Evolutionary conservation across 1,140 invertebrate species (phyloP).

Genomic region (Lasioglossum baleicum): DNA sequence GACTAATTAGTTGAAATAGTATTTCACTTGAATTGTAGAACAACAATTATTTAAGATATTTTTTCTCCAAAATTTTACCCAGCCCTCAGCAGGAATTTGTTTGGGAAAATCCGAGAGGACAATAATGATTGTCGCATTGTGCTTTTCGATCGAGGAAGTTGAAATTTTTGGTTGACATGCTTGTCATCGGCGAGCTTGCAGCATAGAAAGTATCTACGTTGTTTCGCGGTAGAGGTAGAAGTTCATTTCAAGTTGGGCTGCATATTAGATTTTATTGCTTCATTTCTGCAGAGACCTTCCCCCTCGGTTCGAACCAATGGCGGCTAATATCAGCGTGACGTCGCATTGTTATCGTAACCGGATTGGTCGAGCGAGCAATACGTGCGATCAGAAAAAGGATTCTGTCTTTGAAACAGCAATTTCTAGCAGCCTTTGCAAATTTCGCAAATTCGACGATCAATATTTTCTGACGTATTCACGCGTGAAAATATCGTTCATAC

Average conservation of each 20-base stretch:
- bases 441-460: constrained; percentile 38
- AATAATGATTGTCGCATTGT: not conserved
- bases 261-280: constrained; percentile 28
- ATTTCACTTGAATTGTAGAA: too few species aligned
- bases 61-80: too few species aligned
- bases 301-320: constrained; percentile 25
- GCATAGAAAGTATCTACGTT: not conserved
- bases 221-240: not conserved
- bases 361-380: constrained; percentile 33
- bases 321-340: constrained; percentile 8
- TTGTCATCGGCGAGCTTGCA: not conserved
- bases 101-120: not conserved
- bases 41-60: too few species aligned
- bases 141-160: not conserved
- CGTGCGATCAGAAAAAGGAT: constrained; percentile 34
- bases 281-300: constrained; percentile 11
- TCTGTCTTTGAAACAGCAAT: constrained; percentile 45
- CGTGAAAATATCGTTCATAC: not conserved
- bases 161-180: not conserved
- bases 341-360: constrained; percentile 26
- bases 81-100: too few species aligned
- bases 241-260: not conserved
- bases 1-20: too few species aligned
- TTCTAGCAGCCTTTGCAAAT: constrained; percentile 14
- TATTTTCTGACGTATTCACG: constrained; percentile 7